Evolutionary conservation across 2,113 vertebrate genomes (phyloP).

Genomic region (Xenus cinereus): DNA sequence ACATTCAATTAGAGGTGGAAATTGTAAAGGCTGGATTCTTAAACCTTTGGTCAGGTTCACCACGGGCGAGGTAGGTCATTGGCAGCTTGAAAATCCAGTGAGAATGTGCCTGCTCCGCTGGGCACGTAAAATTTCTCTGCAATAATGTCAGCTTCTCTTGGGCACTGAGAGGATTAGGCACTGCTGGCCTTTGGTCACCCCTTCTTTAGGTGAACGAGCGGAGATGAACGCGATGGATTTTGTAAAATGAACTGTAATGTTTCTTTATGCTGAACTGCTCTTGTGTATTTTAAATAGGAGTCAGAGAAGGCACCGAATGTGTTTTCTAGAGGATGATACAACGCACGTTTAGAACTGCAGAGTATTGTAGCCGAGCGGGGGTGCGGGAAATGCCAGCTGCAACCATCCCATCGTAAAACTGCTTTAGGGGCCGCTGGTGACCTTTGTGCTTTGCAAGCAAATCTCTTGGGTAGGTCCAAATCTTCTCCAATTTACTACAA

Average conservation of each 20-base stretch:
- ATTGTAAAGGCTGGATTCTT: neutral
- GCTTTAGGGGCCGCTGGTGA: neutral
- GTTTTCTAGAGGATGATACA: neutral
- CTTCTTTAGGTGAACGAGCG: rapidly evolving
- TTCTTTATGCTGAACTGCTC: neutral
- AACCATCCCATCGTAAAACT: neutral
- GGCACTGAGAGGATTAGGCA: neutral
- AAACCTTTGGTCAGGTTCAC: neutral
- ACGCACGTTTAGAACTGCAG: neutral
- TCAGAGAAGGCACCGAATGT: neutral
- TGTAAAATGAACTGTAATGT: neutral
- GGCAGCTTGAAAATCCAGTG: neutral
- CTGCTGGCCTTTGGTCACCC: neutral
- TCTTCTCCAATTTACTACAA: neutral
- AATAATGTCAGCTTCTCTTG: neutral
- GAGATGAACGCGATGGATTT: neutral
- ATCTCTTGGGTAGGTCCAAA: neutral
- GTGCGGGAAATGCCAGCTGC: neutral
- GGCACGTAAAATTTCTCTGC: neutral
- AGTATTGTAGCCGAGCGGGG: neutral
- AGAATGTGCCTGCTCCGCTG: neutral
- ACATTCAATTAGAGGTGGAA: neutral
- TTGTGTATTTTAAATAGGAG: neutral
- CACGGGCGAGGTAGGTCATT: rapidly evolving
- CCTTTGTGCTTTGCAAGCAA: neutral